A percentile compares a stretch with the other conserved stretches of the same genome.
Conservation (phyloP, 37 sponge, comb jelly and placozoan genomes). For the Hexactinellida sp. region DNA sequence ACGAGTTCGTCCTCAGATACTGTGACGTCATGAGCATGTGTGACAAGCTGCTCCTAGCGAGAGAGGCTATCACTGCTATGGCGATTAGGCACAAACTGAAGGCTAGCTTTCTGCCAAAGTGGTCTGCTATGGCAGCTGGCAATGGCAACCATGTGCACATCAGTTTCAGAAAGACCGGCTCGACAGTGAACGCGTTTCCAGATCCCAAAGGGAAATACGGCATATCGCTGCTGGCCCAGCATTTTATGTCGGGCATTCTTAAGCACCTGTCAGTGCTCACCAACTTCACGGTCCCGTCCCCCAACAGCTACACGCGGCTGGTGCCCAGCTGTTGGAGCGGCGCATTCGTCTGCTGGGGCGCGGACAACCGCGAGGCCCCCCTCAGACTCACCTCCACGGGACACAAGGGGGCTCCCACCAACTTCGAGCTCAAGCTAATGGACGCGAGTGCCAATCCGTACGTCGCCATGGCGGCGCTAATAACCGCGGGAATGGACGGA, state of each 20-base stretch:
- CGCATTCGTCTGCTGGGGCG: constrained; percentile 26
- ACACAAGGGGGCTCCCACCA: background rate
- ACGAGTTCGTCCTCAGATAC: constrained; percentile 24
- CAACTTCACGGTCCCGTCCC: constrained; percentile 24
- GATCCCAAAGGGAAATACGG: background rate
- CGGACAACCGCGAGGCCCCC: constrained; percentile 26
- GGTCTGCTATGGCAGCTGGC: constrained; percentile 24
- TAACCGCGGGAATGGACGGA: constrained; percentile 38
- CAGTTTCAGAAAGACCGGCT: constrained; percentile 20
- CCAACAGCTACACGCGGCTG: constrained; percentile 25
- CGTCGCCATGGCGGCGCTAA: constrained; percentile 25
- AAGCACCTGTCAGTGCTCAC: constrained; percentile 25
- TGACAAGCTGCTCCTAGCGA: constrained; percentile 20
- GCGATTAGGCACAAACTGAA: constrained; percentile 24
- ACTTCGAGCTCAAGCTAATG: constrained; percentile 30
- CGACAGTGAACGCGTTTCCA: constrained; percentile 7
- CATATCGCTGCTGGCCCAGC: constrained; percentile 13
- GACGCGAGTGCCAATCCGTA: constrained; percentile 32
- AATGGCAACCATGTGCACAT: constrained; percentile 38
- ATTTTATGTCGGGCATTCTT: constrained; percentile 32
- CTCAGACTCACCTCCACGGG: constrained; percentile 22
- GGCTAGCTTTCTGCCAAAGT: constrained; percentile 30
- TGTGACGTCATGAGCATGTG: constrained; percentile 21
- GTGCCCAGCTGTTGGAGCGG: constrained; percentile 29
- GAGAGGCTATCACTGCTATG: constrained; percentile 27